Percentiles rank a stretch among this genome's conserved stretches.
Evolutionary conservation across 2,888 invertebrate genomes (phyloP).

Genomic region (Platycheirus albimanus): DNA sequence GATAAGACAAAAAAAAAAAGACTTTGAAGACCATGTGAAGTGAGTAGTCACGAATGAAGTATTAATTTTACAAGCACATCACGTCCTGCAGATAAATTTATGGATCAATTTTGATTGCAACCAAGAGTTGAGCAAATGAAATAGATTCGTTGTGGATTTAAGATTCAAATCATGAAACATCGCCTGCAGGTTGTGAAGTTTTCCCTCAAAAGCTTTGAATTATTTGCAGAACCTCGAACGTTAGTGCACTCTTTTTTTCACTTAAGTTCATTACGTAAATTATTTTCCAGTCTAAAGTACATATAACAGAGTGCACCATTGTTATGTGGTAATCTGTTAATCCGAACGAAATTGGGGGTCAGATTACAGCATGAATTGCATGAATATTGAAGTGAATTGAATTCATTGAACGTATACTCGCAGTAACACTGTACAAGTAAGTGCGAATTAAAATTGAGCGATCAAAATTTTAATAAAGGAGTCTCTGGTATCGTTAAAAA

Average conservation of each 20-base stretch:
- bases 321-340: slow-evolving; percentile 18
- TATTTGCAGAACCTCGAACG: neutral
- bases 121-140: slow-evolving; percentile 41
- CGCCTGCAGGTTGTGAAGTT: slow-evolving; percentile 1
- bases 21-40: slow-evolving; percentile 13
- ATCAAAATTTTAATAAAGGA: slow-evolving; percentile 59
- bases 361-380: slow-evolving; percentile 49
- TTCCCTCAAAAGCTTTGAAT: slow-evolving; percentile 1
- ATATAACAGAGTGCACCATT: slow-evolving; percentile 26
- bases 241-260: too few relatives aligned
- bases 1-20: neutral
- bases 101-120: slow-evolving; percentile 36
- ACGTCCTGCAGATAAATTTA: slow-evolving; percentile 48
- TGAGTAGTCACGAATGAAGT: slow-evolving; percentile 5
- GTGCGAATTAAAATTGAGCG: slow-evolving; percentile 46
- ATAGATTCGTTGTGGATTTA: slow-evolving; percentile 19
- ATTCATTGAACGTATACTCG: too few relatives aligned
- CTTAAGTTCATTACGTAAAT: neutral
- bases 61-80: slow-evolving; percentile 46
- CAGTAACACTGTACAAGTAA: too few relatives aligned
- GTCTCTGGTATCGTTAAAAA: slow-evolving; percentile 22
- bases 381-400: too few relatives aligned
- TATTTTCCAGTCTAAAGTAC: neutral
- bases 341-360: slow-evolving; percentile 41
- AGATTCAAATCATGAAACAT: slow-evolving; percentile 36